Evolutionary conservation across 2,888 invertebrate species (phyloP).

Genomic region (Chydorus sphaericus): DNA sequence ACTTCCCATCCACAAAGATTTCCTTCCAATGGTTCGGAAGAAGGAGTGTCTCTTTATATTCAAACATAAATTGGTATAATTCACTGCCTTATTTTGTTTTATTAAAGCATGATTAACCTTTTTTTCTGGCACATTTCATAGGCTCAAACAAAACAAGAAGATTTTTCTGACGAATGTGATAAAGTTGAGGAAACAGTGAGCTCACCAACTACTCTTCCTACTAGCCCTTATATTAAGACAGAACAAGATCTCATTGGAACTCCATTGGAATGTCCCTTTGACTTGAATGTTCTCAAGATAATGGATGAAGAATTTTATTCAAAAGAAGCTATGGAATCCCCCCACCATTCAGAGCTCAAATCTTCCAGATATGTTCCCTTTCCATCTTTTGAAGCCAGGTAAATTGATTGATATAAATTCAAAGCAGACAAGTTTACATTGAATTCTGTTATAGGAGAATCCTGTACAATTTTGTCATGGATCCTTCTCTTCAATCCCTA

Average conservation of each 20-base stretch:
- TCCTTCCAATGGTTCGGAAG: not conserved
- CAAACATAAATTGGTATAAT: not conserved
- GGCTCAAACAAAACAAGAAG: no score
- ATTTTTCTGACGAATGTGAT: not conserved
- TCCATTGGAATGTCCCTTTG: constrained; percentile 13
- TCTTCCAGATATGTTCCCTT: not conserved
- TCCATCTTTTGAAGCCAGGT: constrained; percentile 1
- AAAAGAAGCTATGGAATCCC: not conserved
- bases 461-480: not conserved
- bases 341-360: not conserved
- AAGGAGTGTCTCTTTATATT: not conserved
- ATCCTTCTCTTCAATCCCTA: not conserved
- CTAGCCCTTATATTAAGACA: not conserved
- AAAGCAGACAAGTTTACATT: not conserved
- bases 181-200: no score
- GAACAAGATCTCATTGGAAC: constrained; percentile 5
- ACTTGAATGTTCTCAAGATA: constrained; percentile 7
- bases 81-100: not conserved
- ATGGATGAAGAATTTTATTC: not conserved
- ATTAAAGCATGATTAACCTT: not conserved
- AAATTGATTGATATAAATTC: not conserved
- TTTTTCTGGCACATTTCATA: no score
- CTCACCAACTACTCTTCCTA: no score
- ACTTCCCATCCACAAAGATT: not conserved
- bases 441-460: not conserved